These are phyloP conservation scores for Fratercula arctica DNA, from an alignment of 2,797 vertebrate genomes.

Conservation along the genomic window DNA sequence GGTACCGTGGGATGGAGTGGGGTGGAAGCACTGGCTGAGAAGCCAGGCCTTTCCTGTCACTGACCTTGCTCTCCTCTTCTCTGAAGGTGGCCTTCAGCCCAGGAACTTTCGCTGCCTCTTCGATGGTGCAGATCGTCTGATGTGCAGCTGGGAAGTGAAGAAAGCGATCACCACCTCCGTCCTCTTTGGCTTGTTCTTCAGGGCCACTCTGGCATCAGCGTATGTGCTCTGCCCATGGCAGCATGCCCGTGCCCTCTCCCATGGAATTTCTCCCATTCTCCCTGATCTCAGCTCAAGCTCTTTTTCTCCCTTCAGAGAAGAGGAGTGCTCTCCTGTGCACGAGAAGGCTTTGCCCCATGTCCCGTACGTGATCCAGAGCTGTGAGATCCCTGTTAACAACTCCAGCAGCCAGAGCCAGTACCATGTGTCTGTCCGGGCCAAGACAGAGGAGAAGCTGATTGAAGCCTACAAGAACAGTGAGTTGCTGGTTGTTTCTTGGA, in stretches of 20 bases:
- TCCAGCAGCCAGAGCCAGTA: constrained; percentile 25
- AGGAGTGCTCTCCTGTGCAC: constrained; percentile 61
- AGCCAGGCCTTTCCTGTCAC: background rate
- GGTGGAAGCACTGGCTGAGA: background rate
- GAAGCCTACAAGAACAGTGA: constrained; percentile 63
- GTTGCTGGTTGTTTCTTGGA: background rate
- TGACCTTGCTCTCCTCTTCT: background rate
- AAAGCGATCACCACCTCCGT: constrained; percentile 54
- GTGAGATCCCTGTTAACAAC: constrained; percentile 53
- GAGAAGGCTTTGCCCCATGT: background rate
- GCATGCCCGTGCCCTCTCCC: background rate
- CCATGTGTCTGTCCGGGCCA: constrained; percentile 52
- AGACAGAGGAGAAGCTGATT: constrained; percentile 29
- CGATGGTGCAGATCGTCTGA: constrained; percentile 53
- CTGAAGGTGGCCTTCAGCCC: constrained; percentile 63
- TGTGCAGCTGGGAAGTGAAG: constrained; percentile 78
- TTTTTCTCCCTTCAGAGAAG: constrained; percentile 57
- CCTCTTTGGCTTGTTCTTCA: constrained; percentile 74
- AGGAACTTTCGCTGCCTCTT: constrained; percentile 76
- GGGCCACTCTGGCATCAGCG: background rate
- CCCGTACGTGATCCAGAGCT: constrained; percentile 52
- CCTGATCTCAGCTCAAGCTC: background rate
- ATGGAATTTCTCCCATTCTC: background rate
- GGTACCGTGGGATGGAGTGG: constrained; percentile 13
- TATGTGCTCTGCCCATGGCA: constrained; percentile 3